Conservation (phyloP, 2,888 invertebrate genomes). For the Chymomyza fuscimana region DNA sequence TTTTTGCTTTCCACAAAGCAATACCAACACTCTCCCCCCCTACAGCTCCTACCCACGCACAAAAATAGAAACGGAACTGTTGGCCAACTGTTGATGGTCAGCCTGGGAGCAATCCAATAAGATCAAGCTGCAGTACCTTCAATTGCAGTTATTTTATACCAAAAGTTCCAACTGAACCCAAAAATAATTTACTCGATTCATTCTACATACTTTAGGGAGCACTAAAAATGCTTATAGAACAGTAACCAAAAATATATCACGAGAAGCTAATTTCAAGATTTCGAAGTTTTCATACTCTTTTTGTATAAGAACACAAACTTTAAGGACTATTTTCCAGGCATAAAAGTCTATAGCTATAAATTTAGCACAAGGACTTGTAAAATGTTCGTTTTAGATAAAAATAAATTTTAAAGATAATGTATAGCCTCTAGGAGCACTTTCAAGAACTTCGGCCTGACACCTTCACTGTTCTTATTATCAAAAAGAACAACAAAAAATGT, state of each 20-base stretch:
- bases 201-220: background rate
- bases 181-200: background rate
- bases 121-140: background rate
- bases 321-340: no score
- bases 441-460: no score
- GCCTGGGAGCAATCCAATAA: background rate
- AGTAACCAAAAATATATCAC: background rate
- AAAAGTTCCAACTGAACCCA: background rate
- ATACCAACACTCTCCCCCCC: background rate
- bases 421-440: no score
- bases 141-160: background rate
- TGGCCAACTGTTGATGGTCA: slow-evolving; percentile 21
- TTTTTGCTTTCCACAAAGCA: background rate
- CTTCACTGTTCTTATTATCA: no score
- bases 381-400: no score
- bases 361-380: no score
- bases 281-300: background rate
- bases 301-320: background rate
- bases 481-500: no score
- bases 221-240: background rate
- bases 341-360: no score
- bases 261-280: no score
- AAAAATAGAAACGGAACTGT: background rate
- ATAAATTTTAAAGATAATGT: no score
- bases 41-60: background rate